Base-by-base conservation (phyloP, 2,888 invertebrate species). In the Pammene fasciana region DNA sequence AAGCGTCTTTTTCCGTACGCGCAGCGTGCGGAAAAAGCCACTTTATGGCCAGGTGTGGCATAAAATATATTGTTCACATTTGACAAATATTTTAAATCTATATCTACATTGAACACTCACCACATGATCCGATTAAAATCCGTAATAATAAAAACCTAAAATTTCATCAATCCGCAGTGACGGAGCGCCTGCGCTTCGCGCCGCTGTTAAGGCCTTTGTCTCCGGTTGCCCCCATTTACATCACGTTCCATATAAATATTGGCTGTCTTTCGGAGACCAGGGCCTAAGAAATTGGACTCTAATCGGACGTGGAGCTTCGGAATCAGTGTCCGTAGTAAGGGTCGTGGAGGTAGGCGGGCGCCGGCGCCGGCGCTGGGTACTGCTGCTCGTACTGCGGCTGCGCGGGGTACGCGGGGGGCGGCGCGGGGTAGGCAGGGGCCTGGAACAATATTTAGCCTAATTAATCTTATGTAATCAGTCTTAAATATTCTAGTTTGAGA, bases 311-410 rank as follows among this genome's bases (percentile, higher is more conserved):
- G 26, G 26, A 26, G 26, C 26, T 4, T 26, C n/a, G n/a, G n/a
- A n/a, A n/a, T 83, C 76, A 89, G 65, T 86, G 82, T 56, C 87
- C 90, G 65, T 90, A 85, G 74, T 92, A 90, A 54, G 89, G 90
- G 72, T 91, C 89, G 77, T 91, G 86, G 34, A 68, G 78, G 60
- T 83, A 78, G 74, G 72, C 38, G 70, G 61, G 26, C 64, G 59
- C 6, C 14, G 61, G 26, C 64, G 59, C 6, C 14, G 26, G 26
- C 26, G 74, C 57, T 62, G 72, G 73, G 62, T 72, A 71, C 45
- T 73, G 70, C 11, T 73, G 75, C 18, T 54, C 72, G n/a, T 71
- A 67, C 34, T 72, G 68, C 34, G 72, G 45, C 74, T 74, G 74
- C 3, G 52, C 38, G 9, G 68, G 68, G 64, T 72, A 68, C 5